phyloP scores from a whole-genome alignment of 2,888 invertebrate genomes.

The Gymnoscelis rufifasciata region DNA sequence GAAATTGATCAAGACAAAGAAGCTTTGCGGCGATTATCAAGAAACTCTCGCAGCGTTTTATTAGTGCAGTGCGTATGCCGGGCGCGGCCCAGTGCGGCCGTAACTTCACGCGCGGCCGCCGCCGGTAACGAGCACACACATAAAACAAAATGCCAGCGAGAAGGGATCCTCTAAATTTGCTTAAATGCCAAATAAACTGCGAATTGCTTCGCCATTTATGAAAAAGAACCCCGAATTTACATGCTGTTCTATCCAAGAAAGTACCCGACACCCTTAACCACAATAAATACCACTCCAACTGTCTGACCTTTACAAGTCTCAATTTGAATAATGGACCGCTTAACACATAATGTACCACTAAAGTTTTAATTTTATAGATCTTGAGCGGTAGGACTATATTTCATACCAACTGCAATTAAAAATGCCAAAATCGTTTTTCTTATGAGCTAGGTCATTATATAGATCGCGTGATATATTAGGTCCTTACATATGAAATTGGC shows the following conservation, averaged over 20 bases:
- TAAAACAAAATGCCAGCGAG: conserved; percentile 77
- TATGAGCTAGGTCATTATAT: conserved; percentile 37
- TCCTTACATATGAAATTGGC: too few species aligned
- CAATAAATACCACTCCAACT: not conserved
- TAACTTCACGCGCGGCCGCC: conserved; percentile 77
- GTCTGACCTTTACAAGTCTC: not conserved
- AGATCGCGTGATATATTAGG: conserved; percentile 47
- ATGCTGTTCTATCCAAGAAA: conserved; percentile 28
- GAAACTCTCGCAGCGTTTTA: conserved; percentile 21
- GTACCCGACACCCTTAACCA: conserved; percentile 6
- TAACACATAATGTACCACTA: conserved; percentile 1
- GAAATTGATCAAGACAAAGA: too few species aligned
- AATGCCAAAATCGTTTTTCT: conserved; percentile 35
- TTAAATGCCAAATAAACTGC: conserved; percentile 77
- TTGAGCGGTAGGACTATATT: conserved; percentile 10
- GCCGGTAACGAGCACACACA: conserved; percentile 75
- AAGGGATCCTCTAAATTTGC: conserved; percentile 73
- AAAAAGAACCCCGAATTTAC: conserved; percentile 51
- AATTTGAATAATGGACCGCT: conserved; percentile 3
- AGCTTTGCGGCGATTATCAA: too few species aligned
- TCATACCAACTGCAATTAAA: conserved; percentile 35
- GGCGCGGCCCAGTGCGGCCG: conserved; percentile 62
- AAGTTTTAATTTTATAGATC: conserved; percentile 4
- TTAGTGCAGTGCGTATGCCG: conserved; percentile 33
- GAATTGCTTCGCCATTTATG: conserved; percentile 74